Conservation (phyloP, 2,888 invertebrate genomes). For the Heteromyza rotundicornis region DNA sequence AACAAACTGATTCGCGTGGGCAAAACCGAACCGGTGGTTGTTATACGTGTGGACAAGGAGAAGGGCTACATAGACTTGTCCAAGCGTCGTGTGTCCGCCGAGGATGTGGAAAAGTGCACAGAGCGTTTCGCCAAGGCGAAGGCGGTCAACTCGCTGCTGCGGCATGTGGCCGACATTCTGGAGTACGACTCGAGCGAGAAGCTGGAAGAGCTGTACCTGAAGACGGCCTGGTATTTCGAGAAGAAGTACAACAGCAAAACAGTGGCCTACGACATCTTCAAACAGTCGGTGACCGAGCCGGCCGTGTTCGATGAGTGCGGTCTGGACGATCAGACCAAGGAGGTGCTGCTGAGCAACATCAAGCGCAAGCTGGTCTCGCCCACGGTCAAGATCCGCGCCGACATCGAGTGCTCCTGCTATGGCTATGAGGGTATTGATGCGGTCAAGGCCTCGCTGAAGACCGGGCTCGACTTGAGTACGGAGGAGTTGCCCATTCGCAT, state of each 20-base stretch:
- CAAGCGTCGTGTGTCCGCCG: conserved; percentile 96
- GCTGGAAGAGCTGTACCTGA: conserved; percentile 91
- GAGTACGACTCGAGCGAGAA: conserved; percentile 91
- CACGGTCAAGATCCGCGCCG: conserved; percentile 93
- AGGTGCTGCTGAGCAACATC: conserved; percentile 91
- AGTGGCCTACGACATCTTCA: conserved; percentile 96
- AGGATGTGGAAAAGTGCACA: conserved; percentile 98
- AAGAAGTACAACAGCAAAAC: conserved; percentile 96
- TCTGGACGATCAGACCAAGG: conserved; percentile 89
- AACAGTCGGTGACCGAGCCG: conserved; percentile 95
- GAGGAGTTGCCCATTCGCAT: conserved; percentile 97
- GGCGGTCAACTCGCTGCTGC: conserved; percentile 95
- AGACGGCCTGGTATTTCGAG: conserved; percentile 98
- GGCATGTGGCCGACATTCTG: conserved; percentile 95
- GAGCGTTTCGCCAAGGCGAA: conserved; percentile 98
- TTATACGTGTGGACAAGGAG: conserved; percentile 98
- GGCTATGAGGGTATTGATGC: conserved; percentile 99
- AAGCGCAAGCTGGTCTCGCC: conserved; percentile 96
- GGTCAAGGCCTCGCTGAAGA: conserved; percentile 88
- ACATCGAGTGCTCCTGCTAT: conserved; percentile 93
- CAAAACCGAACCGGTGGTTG: conserved; percentile 98
- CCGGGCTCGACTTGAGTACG: conserved; percentile 89
- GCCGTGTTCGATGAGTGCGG: conserved; percentile 95
- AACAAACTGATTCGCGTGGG: conserved; percentile 99
- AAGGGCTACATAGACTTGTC: conserved; percentile 99